Evolutionary conservation across 2,113 vertebrate genomes (phyloP).

Genomic region (Gracilinanus agilis): DNA sequence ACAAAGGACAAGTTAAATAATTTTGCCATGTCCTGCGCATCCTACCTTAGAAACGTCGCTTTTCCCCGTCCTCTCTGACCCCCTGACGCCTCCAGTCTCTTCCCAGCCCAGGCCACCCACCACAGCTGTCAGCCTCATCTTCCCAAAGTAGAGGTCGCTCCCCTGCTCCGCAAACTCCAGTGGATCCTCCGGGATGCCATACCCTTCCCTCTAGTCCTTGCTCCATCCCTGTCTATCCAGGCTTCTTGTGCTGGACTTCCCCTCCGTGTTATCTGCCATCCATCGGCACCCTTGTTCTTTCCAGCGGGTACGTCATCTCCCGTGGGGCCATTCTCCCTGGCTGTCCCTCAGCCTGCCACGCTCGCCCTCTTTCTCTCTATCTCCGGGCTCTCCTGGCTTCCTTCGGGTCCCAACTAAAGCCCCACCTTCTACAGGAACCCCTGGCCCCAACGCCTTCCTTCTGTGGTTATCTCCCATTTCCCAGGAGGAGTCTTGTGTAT

Average conservation of each 20-base stretch:
- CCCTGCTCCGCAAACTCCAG: not conserved
- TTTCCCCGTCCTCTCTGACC: not conserved
- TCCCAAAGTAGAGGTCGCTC: not conserved
- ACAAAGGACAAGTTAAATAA: not conserved
- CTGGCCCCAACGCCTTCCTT: not conserved
- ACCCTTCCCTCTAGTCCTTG: too few relatives aligned
- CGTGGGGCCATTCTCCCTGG: not conserved
- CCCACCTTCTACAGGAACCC: not conserved
- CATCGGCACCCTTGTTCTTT: too few relatives aligned
- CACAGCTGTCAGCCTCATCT: not conserved
- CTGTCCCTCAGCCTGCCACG: not conserved
- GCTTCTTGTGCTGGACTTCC: not conserved
- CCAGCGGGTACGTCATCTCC: not conserved
- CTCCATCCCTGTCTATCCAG: not conserved
- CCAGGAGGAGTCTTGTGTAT: too few relatives aligned
- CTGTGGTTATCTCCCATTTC: not conserved
- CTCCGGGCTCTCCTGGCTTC: not conserved
- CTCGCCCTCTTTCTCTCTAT: not conserved
- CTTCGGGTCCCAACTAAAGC: not conserved
- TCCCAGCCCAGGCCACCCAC: not conserved
- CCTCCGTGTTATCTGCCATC: not conserved
- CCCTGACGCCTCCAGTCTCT: not conserved
- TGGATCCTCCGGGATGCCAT: not conserved
- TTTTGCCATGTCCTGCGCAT: not conserved
- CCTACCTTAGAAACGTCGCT: not conserved